phyloP scores from a whole-genome alignment of 2,797 vertebrate genomes.

The Octomys mimax region DNA sequence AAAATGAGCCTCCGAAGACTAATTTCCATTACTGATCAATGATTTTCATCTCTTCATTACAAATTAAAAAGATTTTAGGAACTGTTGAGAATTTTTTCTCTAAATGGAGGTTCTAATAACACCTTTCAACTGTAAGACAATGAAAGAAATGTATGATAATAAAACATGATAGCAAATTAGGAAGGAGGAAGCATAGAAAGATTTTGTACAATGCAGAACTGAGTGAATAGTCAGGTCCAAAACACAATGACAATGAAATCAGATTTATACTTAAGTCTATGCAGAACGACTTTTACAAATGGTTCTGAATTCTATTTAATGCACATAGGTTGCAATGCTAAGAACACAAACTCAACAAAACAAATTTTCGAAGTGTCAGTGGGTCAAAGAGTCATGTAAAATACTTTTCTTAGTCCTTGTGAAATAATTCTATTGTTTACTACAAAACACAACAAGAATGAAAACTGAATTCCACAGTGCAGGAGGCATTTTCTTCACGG shows the following conservation, averaged over 20 bases:
- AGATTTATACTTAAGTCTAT: constrained; percentile 5
- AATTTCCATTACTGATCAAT: not conserved
- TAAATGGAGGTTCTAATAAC: not conserved
- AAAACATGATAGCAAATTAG: constrained; percentile 44
- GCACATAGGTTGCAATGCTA: constrained; percentile 23
- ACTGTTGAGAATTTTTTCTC: not conserved
- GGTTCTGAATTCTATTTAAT: constrained; percentile 20
- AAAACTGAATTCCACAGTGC: not conserved
- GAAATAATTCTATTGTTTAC: constrained; percentile 56
- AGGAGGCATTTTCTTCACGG: constrained; percentile 58
- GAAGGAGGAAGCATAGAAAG: not conserved
- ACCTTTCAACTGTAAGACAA: not conserved
- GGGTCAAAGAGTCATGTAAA: not conserved
- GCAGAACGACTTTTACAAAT: constrained; percentile 55
- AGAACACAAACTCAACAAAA: constrained; percentile 40
- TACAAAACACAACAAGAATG: not conserved
- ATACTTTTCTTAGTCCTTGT: not conserved
- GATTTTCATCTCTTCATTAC: constrained; percentile 45
- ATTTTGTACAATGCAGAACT: constrained; percentile 32
- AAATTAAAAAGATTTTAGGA: constrained; percentile 39
- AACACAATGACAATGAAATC: constrained; percentile 38
- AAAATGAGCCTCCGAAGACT: constrained; percentile 32
- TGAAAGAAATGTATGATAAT: constrained; percentile 48
- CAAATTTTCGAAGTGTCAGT: constrained; percentile 48
- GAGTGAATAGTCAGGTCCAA: not conserved